Percentiles rank a stretch among this genome's conserved stretches.
Evolutionary conservation across 2,113 vertebrate species (phyloP).

Genomic region (Poeciliopsis occidentalis): DNA sequence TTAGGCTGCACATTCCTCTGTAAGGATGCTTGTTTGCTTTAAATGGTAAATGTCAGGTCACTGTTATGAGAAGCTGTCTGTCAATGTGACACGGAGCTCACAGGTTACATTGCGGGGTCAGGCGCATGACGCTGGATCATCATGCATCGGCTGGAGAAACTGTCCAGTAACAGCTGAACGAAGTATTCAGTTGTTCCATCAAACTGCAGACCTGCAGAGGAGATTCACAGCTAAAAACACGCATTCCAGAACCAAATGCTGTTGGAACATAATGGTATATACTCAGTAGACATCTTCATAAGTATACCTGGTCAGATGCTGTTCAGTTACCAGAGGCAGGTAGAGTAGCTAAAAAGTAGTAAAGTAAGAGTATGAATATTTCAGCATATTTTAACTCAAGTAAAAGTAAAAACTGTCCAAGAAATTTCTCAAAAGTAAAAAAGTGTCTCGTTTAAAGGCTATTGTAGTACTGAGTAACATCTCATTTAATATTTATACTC

Average conservation of each 20-base stretch:
- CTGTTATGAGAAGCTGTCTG: conserved; percentile 1
- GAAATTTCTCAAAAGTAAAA: no score
- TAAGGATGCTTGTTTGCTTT: conserved; percentile 3
- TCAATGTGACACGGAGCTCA: background rate
- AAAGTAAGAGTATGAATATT: no score
- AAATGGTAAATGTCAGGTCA: conserved; percentile 22
- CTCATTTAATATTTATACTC: no score
- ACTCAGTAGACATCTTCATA: no score
- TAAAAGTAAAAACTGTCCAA: no score
- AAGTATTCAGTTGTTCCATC: conserved; percentile 22
- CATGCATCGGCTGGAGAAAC: no score
- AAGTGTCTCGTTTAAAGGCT: no score
- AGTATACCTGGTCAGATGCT: no score
- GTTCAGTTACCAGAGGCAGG: no score
- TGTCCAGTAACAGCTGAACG: background rate
- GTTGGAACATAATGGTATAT: background rate
- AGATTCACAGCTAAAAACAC: background rate
- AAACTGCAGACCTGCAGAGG: background rate
- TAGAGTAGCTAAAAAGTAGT: no score
- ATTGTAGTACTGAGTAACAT: no score
- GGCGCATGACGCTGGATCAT: background rate
- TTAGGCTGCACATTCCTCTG: background rate
- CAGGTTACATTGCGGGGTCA: conserved; percentile 26
- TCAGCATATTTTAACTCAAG: no score
- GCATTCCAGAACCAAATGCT: background rate